Percentiles rank a stretch among this genome's conserved stretches.
Evolutionary conservation across 2,797 vertebrate genomes (phyloP).

Genomic region (Danio choprae): DNA sequence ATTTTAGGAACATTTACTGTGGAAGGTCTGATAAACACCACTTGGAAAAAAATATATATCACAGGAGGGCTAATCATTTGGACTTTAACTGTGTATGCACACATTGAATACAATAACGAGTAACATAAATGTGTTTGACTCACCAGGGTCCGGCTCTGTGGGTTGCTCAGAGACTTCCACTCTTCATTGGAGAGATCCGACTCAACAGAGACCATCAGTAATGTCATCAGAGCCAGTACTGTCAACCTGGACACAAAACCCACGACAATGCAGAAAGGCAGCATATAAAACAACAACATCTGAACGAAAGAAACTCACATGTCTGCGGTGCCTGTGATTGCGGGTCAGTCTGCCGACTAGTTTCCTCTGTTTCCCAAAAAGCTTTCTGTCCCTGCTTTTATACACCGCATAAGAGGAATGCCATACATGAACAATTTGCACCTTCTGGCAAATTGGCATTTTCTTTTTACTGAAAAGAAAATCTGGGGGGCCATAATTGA

Average conservation of each 20-base stretch:
- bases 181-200: constrained; percentile 59
- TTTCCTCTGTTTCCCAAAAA: background rate
- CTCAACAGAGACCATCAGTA: constrained; percentile 52
- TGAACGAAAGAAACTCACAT: constrained; percentile 43
- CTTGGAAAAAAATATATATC: too few species aligned
- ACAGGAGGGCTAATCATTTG: too few species aligned
- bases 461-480: constrained; percentile 38
- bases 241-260: constrained; percentile 49
- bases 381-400: constrained; percentile 41
- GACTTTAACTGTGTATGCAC: too few species aligned
- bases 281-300: background rate
- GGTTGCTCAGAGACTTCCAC: constrained; percentile 66
- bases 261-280: background rate
- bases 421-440: constrained; percentile 30
- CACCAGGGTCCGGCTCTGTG: constrained; percentile 67
- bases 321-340: constrained; percentile 17
- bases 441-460: constrained; percentile 44
- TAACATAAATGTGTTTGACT: too few species aligned
- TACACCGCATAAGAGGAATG: constrained; percentile 24
- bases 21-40: too few species aligned
- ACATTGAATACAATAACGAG: too few species aligned
- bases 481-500: constrained; percentile 47
- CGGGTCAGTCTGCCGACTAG: background rate
- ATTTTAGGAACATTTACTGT: too few species aligned
- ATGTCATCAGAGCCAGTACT: constrained; percentile 44